Evolutionary conservation across 2,113 vertebrate species (phyloP).

Genomic region (Monopterus albus): DNA sequence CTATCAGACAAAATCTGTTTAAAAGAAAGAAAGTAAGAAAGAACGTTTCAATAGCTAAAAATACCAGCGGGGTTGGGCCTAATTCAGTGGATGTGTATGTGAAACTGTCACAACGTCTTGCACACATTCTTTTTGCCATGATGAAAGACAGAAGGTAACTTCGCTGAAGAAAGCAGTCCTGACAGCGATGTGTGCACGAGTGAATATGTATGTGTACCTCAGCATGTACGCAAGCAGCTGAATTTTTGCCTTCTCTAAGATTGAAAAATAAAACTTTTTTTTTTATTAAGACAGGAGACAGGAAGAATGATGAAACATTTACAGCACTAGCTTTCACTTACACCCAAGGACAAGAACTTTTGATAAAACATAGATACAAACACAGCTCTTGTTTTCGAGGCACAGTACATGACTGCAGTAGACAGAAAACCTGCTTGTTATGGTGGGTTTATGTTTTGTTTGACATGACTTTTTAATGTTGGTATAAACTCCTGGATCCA

Average conservation of each 20-base stretch:
- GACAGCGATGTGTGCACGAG: conserved; percentile 24
- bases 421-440: conserved; percentile 43
- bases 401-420: conserved; percentile 1
- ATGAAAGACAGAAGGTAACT: conserved; percentile 63
- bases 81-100: conserved; percentile 25
- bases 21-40: conserved; percentile 19
- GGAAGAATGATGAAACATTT: conserved; percentile 65
- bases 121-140: conserved; percentile 43
- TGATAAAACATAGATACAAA: conserved; percentile 39
- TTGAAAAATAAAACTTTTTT: conserved; percentile 33
- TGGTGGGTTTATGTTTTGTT: conserved; percentile 21
- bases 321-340: conserved; percentile 48
- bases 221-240: conserved; percentile 3
- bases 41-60: conserved; percentile 42
- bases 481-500: conserved; percentile 7
- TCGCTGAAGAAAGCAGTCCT: conserved; percentile 45
- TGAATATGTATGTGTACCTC: conserved; percentile 12
- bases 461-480: conserved; percentile 21
- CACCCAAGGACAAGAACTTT: conserved; percentile 41
- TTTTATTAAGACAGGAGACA: conserved; percentile 35
- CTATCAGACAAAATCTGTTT: conserved; percentile 49
- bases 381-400: conserved; percentile 38
- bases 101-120: conserved; percentile 47
- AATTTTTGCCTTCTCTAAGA: conserved; percentile 27
- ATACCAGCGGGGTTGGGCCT: conserved; percentile 39